phyloP scores from a whole-genome alignment of 2,797 vertebrate genomes.

The Zalophus californianus region DNA sequence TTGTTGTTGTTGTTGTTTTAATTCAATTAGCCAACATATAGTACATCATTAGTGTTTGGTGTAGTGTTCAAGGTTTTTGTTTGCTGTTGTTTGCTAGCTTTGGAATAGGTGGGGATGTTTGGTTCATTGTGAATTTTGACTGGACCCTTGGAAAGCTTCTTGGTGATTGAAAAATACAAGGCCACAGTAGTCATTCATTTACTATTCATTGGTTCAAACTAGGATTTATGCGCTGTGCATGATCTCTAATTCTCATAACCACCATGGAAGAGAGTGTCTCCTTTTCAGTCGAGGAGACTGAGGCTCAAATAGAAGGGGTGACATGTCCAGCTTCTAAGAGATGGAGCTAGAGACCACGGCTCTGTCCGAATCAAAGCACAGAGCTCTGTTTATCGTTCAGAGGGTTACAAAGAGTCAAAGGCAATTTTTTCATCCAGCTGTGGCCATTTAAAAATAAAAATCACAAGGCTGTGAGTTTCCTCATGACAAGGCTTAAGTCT shows the following conservation, averaged over 20 bases:
- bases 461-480: neutral
- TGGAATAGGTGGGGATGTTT: neutral
- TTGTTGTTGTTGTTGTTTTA: neutral
- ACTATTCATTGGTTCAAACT: conserved; percentile 7
- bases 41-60: too few species aligned
- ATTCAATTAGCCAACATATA: too few species aligned
- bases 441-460: conserved; percentile 36
- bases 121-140: conserved; percentile 11
- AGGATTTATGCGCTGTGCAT: neutral
- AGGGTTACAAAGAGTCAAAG: neutral
- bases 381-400: conserved; percentile 10
- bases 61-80: neutral
- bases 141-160: neutral
- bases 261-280: neutral
- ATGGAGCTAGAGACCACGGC: neutral
- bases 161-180: conserved; percentile 15
- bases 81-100: neutral
- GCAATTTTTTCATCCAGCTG: neutral
- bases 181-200: neutral
- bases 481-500: neutral
- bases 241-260: neutral
- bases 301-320: neutral
- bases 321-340: neutral
- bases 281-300: neutral
- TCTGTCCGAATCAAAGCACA: conserved; percentile 1